phyloP scores from a whole-genome alignment of 2,113 vertebrate genomes.

The Petrocephalus microphthalmus region DNA sequence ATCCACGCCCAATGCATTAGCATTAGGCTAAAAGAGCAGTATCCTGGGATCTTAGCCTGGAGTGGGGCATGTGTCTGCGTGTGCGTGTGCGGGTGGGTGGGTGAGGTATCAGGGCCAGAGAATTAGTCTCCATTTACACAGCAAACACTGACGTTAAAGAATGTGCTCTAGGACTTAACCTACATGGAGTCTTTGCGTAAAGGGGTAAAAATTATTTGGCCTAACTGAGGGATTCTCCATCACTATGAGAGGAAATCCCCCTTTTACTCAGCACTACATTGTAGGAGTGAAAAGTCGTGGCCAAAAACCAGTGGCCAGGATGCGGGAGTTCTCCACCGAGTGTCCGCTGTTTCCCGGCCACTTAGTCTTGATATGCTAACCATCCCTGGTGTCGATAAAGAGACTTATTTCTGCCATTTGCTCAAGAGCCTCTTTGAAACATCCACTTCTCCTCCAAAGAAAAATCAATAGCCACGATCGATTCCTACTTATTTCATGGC shows the following conservation, averaged over 20 bases:
- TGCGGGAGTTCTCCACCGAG: background rate
- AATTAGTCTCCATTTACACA: constrained; percentile 36
- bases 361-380: constrained; percentile 19
- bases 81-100: background rate
- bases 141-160: constrained; percentile 39
- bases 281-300: background rate
- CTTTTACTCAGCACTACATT: background rate
- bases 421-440: constrained; percentile 54
- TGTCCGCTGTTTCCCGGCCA: background rate
- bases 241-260: background rate
- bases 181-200: background rate
- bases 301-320: background rate
- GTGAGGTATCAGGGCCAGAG: constrained; percentile 16
- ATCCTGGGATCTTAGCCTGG: background rate
- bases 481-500: constrained; percentile 52
- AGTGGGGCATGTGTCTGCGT: background rate
- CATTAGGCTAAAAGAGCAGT: background rate
- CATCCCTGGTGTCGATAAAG: constrained; percentile 39
- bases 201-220: background rate
- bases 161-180: constrained; percentile 32
- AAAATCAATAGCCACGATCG: constrained; percentile 62
- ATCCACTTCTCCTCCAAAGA: constrained; percentile 50
- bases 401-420: constrained; percentile 54
- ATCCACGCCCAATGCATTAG: background rate
- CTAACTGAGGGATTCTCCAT: background rate